phyloP scores from a whole-genome alignment of 2,113 vertebrate genomes.

The Apteryx mantelli region DNA sequence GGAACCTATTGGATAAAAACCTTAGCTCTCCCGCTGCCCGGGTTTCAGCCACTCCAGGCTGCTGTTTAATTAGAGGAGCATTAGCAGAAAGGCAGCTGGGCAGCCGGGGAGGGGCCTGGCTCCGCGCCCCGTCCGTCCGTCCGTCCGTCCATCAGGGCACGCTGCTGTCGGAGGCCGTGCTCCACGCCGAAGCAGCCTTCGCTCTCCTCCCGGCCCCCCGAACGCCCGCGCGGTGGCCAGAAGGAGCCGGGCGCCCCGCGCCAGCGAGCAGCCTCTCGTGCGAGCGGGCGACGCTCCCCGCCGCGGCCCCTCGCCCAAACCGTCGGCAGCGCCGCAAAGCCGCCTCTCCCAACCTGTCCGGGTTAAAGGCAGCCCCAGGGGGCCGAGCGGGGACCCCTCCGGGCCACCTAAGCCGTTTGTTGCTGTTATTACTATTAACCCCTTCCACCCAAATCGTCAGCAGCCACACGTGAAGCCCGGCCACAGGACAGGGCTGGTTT shows the following conservation, averaged over 20 bases:
- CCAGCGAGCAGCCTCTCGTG: constrained; percentile 82
- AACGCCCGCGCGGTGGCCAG: background rate
- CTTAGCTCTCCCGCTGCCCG: constrained; percentile 39
- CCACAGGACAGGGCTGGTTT: background rate
- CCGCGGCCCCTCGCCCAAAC: background rate
- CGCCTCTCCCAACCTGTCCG: too few relatives aligned
- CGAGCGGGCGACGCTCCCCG: constrained; percentile 66
- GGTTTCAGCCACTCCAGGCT: constrained; percentile 40
- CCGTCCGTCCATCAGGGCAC: background rate
- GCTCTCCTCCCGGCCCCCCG: constrained; percentile 8
- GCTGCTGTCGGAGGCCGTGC: constrained; percentile 44
- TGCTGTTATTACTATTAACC: background rate
- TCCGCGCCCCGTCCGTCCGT: background rate
- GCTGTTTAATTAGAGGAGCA: constrained; percentile 23
- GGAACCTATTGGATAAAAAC: constrained; percentile 9
- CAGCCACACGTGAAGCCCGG: background rate
- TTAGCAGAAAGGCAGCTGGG: constrained; percentile 34
- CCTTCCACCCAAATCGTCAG: background rate
- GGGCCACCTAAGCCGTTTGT: background rate
- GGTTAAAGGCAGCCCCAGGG: background rate
- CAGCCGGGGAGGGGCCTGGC: background rate
- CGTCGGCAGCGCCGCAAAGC: too few relatives aligned
- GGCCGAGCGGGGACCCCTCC: too few relatives aligned
- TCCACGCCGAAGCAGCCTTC: background rate
- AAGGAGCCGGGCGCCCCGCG: constrained; percentile 59